These are phyloP conservation scores for Caenorhabditis sp. DNA, from an alignment of 2,888 invertebrate species.

Conservation along the genomic window DNA sequence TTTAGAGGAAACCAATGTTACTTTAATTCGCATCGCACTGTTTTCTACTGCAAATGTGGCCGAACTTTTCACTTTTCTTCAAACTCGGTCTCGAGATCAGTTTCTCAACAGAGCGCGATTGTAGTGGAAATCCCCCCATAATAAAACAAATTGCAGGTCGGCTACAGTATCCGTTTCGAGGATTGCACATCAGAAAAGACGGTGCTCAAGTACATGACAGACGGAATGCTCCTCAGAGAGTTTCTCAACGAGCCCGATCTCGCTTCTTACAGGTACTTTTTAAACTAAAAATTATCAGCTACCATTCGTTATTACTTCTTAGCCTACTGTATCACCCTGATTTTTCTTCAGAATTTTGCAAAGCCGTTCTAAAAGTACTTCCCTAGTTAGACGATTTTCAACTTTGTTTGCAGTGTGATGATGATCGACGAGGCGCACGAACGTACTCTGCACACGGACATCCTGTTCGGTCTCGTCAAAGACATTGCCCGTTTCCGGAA, in stretches of 20 bases:
- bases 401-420: constrained; percentile 86
- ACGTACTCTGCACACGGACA: constrained; percentile 96
- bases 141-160: constrained; percentile 82
- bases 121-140: too few species aligned
- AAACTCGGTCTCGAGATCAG: too few species aligned
- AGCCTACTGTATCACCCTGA: too few species aligned
- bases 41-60: too few species aligned
- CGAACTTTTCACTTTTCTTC: too few species aligned
- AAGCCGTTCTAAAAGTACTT: too few species aligned
- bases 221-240: constrained; percentile 96
- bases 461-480: constrained; percentile 93
- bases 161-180: constrained; percentile 93
- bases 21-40: too few species aligned
- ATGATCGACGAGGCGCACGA: constrained; percentile 99
- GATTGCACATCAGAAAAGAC: constrained; percentile 98
- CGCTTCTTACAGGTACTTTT: constrained; percentile 86
- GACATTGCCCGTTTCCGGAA: constrained; percentile 75
- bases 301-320: too few species aligned
- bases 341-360: too few species aligned
- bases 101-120: too few species aligned
- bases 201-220: constrained; percentile 98
- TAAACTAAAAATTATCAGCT: constrained; percentile 1
- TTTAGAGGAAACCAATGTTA: too few species aligned
- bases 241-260: constrained; percentile 97
- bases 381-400: too few species aligned